Conservation (phyloP, 2,888 invertebrate genomes). For the Himalopsyche japonica region DNA sequence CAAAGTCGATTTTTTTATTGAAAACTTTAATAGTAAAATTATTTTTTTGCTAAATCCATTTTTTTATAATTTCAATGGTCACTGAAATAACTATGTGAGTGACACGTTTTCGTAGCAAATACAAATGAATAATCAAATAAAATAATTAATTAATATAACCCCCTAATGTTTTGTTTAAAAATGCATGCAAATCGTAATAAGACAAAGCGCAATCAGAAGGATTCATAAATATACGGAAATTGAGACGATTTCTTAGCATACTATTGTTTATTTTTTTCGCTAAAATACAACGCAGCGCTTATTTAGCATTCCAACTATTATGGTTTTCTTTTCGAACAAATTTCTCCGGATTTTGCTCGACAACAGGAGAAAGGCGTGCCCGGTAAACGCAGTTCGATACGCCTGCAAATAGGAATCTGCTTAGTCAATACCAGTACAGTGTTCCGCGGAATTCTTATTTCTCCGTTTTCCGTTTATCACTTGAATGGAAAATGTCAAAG, state of each 20-base stretch:
- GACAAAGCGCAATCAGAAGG: background rate
- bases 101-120: too few relatives aligned
- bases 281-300: background rate
- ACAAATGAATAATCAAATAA: too few relatives aligned
- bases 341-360: background rate
- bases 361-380: slow-evolving; percentile 37
- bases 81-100: too few relatives aligned
- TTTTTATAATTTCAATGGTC: too few relatives aligned
- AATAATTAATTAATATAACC: too few relatives aligned
- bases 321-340: slow-evolving; percentile 21
- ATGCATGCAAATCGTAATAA: background rate
- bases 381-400: slow-evolving; percentile 30
- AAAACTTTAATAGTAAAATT: too few relatives aligned
- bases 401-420: slow-evolving; percentile 30
- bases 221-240: background rate
- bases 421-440: slow-evolving; percentile 34
- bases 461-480: slow-evolving; percentile 35
- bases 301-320: slow-evolving; percentile 9
- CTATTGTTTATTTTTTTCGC: background rate
- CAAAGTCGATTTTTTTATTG: too few relatives aligned
- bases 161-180: too few relatives aligned
- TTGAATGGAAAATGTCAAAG: slow-evolving; percentile 37
- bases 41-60: too few relatives aligned
- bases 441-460: slow-evolving; percentile 27
- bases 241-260: background rate